Base-by-base conservation (phyloP, 2,113 vertebrate species). In the Gnathonemus longibarbis region DNA sequence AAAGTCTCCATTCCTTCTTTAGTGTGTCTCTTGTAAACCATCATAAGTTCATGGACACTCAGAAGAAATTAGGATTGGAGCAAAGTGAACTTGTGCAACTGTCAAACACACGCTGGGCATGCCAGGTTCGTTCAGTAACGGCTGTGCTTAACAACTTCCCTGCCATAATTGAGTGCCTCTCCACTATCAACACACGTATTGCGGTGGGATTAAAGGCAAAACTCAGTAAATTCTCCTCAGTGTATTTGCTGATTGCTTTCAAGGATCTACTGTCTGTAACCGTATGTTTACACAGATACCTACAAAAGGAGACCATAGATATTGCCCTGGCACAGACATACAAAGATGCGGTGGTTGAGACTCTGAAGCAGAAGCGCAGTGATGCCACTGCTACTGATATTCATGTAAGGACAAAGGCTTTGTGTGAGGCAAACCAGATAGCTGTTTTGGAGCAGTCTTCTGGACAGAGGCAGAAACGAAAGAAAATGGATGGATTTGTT, bases 401-500 rank as follows among this genome's bases (percentile, higher is more conserved):
- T 66, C 19, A 80, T 5, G 2, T 0, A n/a, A 84, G 52, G 46
- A 66, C 13, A 86, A 86, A 46, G 48, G 17, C 24, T 17, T 50
- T 77, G 45, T 77, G 87, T 85, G 46, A 88, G 46, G 89, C 70
- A 21, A 74, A 90, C 46, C 74, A 87, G 46, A 87, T 89, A 56
- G 66, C 48, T n/a, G 50, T 53, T 49, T 49, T 27, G 13, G 84
- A 89, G 66, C 19, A 39, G 31, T 88, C 86, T 62, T 84, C 50
- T 52, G n/a, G 31, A 87, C 66, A 31, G 66, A 89, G 50, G 88
- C 21, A 42, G 84, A 56, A 89, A 13, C 11, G 3, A 88, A 86
- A 88, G 45, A 17, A 53, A 70, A 85, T 88, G 74, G 56, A 90
- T 88, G 88, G 39, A 56, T 88, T 45, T 86, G 74, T 88, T 74